Evolutionary conservation across 2,797 vertebrate species (phyloP).

Genomic region (Masticophis lateralis): DNA sequence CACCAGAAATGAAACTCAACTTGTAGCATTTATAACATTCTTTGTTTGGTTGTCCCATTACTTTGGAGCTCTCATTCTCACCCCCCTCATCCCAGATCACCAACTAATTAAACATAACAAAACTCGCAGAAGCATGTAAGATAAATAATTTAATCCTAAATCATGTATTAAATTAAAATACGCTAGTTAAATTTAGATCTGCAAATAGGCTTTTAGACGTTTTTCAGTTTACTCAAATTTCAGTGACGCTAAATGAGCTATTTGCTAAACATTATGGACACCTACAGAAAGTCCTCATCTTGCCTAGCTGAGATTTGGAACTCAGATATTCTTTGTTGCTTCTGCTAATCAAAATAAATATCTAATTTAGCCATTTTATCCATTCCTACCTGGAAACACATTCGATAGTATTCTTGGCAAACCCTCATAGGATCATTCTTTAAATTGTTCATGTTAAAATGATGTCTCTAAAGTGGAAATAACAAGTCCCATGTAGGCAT

Average conservation of each 20-base stretch:
- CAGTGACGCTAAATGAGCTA: not conserved
- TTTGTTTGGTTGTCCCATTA: not conserved
- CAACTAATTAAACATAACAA: not conserved
- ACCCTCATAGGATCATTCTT: not conserved
- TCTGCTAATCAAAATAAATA: not conserved
- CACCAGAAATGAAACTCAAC: not conserved
- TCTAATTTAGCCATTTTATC: not conserved
- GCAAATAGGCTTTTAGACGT: not conserved
- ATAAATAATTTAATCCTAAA: not conserved
- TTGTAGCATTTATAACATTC: not conserved
- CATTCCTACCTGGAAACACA: not conserved
- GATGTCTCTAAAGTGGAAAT: not conserved
- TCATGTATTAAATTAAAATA: not conserved
- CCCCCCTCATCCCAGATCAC: not conserved
- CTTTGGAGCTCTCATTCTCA: not conserved
- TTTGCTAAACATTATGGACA: not conserved
- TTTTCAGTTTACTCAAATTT: not conserved
- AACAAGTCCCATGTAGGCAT: not conserved
- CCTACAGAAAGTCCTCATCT: not conserved
- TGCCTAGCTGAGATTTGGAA: not conserved
- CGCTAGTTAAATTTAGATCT: not conserved
- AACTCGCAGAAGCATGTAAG: not conserved
- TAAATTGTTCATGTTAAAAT: not conserved
- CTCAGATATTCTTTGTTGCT: not conserved
- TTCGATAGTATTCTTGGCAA: not conserved